Base-by-base conservation (phyloP, 2,888 invertebrate genomes). In the Netelia fuscicornis region DNA sequence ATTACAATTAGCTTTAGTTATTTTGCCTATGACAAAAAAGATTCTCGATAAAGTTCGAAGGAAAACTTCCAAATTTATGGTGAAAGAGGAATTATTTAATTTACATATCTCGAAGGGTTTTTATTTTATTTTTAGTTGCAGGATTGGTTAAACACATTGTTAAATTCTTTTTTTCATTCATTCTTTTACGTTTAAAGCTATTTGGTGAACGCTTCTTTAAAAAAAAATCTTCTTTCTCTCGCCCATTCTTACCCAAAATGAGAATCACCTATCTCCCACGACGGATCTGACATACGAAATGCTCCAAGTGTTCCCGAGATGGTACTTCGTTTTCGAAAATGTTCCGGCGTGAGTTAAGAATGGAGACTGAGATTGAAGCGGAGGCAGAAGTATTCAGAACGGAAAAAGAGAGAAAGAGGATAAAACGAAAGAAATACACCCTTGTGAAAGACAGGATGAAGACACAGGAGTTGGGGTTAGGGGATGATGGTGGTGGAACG, bases 321-420 rank as follows among this genome's bases (percentile, higher is more conserved):
- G 78, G 72, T 74, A 67, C 72, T 85, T 85, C 67, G 48, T 60
- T 67, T 78, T 65, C 67, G 44, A 83, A 67, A 77, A 74, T 78
- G 58, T 78, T 68, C 60, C 54, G 37, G 65, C 44, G 17, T 10
- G 58, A 30, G 30, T 77, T 11, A 6, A 48, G 64, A 25, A 44
- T 56, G 42, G 44, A 58, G 72, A 20, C 62, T 74, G 17, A 42
- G 52, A 72, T 44, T 52, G 10, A 37, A 62, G 62, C 54, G 48
- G 37, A 13, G 23, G 72, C 30, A 44, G 25, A 52, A 11, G 52
- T n/a, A n/a, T 52, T 52, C 20, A 52, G 54, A 20, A 25, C 52
- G 67, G 37, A 25, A 77, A 42, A 67, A 72, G 37, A 64, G 68
- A 25, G 48, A 65, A 62, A 52, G 10, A 52, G 37, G 17, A 62